Evolutionary conservation across 2,888 invertebrate genomes (phyloP), one percentile per base, ranked within the genome.

Genomic region (Eupithecia tripunctaria): DNA sequence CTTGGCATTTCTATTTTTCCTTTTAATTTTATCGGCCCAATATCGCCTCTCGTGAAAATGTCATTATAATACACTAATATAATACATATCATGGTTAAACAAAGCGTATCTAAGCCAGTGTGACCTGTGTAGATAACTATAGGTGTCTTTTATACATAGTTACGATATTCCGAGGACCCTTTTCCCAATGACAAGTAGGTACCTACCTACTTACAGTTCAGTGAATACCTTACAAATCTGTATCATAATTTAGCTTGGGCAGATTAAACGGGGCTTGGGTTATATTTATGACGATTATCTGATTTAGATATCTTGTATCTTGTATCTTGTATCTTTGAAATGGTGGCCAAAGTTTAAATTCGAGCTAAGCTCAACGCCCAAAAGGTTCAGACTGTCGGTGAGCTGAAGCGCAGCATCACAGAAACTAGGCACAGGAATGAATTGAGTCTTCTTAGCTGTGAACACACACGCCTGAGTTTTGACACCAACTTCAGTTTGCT

Each of bases 1-100:
- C 78, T 72, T 72, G 74, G 76, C 75, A 79, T 80, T 81, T 79
- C 79, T 12, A 56, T 25, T 56, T 56, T 56, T 25, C 25, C 25
- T 25, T 56, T 56, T 56, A 25, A 25, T 56, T 56, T 56, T 25
- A 56, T 14, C 51, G 25, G 12, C 56, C 56, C 56, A 25, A 14
- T 25, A 56, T 56, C 21, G 25, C 1, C 25, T 25, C 51, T 51
- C 25, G 14, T 12, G 25, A 25, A 21, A 56, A 56, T 21, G 21
- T 51, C 51, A 51, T 51, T 8, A 51, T 3, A 51, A 51, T 56
- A 56, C 56, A 56, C 25, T 21, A 56, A 25, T 25, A 25, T 21
- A 56, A 25, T 25, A 25, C 25, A 14, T 56, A 56, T 56, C 25
- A 12, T 56, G 2, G 21, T 56, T 25, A 56, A 56, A 56, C 56